These are phyloP conservation scores for Cylas formicarius DNA, from an alignment of 1,140 invertebrate genomes.

Conservation along the genomic window DNA sequence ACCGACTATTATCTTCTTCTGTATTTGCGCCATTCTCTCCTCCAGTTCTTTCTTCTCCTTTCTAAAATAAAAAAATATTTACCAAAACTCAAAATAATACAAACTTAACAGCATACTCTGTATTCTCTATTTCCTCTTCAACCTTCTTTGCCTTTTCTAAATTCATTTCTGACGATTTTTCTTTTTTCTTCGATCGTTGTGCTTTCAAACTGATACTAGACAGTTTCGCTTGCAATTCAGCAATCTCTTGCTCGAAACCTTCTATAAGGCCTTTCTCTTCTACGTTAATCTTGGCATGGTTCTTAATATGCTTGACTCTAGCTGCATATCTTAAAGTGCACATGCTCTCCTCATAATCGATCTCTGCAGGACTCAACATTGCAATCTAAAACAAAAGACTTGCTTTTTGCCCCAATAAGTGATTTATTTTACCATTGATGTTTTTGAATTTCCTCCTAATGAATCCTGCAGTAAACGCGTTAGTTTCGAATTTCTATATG, in stretches of 20 bases:
- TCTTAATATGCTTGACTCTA: slow-evolving; percentile 96
- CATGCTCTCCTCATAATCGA: slow-evolving; percentile 96
- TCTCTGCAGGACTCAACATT: slow-evolving; percentile 91
- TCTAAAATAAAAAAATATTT: slow-evolving; percentile 19
- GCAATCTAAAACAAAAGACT: slow-evolving; percentile 54
- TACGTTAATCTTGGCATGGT: slow-evolving; percentile 92
- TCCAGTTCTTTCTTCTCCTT: slow-evolving; percentile 67
- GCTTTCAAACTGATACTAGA: slow-evolving; percentile 21
- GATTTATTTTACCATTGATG: slow-evolving; percentile 62
- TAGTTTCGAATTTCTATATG: slow-evolving; percentile 91
- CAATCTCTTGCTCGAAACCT: slow-evolving; percentile 95
- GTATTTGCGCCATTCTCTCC: slow-evolving; percentile 81
- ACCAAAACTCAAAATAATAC: slow-evolving; percentile 6
- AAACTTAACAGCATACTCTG: slow-evolving; percentile 32
- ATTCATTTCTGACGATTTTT: slow-evolving; percentile 42
- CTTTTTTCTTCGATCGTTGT: slow-evolving; percentile 34
- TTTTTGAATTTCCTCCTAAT: slow-evolving; percentile 93
- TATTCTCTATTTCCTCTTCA: slow-evolving; percentile 31
- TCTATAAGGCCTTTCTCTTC: slow-evolving; percentile 94
- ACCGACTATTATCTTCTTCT: slow-evolving; percentile 94
- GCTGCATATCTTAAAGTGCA: slow-evolving; percentile 95
- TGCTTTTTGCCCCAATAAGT: background rate
- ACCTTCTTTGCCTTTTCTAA: slow-evolving; percentile 43
- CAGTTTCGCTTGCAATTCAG: slow-evolving; percentile 55
- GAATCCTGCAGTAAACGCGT: slow-evolving; percentile 91